These are phyloP conservation scores for Celastrina argiolus DNA, from an alignment of 2,888 invertebrate genomes.

Conservation along the genomic window DNA sequence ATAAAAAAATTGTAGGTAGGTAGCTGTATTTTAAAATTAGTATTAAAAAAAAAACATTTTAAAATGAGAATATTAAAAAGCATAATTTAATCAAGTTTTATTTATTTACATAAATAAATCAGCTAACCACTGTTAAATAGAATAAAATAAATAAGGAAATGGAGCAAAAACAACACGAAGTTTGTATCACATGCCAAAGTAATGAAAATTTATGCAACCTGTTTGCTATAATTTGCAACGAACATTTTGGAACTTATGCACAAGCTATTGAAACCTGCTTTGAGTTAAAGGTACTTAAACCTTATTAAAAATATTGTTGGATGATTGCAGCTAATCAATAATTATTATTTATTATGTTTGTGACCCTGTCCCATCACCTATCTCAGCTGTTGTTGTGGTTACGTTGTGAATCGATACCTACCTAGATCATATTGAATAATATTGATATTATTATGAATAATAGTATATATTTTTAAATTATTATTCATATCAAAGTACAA, in stretches of 20 bases:
- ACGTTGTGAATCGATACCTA: too few species aligned
- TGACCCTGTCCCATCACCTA: too few species aligned
- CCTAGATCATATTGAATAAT: too few species aligned
- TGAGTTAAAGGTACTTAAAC: constrained; percentile 58
- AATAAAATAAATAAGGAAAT: constrained; percentile 25
- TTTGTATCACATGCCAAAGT: constrained; percentile 72
- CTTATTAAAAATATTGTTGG: constrained; percentile 27
- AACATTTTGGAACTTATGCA: constrained; percentile 64
- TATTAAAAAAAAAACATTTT: not conserved
- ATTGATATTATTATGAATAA: too few species aligned
- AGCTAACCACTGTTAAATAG: not conserved
- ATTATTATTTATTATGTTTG: too few species aligned
- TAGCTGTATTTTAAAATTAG: not conserved
- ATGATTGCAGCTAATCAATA: not conserved
- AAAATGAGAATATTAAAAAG: too few species aligned
- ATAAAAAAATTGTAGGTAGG: too few species aligned
- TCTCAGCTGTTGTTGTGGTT: not conserved
- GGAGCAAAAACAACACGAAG: constrained; percentile 66
- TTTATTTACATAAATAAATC: too few species aligned
- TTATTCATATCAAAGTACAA: too few species aligned
- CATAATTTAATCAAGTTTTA: too few species aligned
- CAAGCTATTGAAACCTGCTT: constrained; percentile 70
- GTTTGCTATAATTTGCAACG: constrained; percentile 60
- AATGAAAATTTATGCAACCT: constrained; percentile 70
- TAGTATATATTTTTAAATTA: too few species aligned